A percentile compares a stretch with the other conserved stretches of the same genome.
phyloP scores from a whole-genome alignment of 1,140 invertebrate species.

The Nasonia giraulti region DNA sequence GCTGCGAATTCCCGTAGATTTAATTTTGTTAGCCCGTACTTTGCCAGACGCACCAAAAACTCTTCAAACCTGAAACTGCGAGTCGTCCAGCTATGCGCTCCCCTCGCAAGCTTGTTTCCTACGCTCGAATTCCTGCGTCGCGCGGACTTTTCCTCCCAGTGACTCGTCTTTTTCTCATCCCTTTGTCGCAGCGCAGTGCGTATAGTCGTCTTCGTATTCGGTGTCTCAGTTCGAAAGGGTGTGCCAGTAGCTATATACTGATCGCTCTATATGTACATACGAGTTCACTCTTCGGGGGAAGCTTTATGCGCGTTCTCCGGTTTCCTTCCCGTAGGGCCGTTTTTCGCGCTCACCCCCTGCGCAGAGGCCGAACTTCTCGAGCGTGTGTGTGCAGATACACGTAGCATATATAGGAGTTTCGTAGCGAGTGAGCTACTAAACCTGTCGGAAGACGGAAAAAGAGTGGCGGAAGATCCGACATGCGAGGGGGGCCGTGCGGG shows the following conservation, averaged over 20 bases:
- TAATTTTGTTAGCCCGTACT: no score
- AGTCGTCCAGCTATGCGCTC: no score
- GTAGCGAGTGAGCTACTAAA: background rate
- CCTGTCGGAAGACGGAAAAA: background rate
- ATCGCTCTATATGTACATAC: background rate
- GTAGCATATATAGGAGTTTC: background rate
- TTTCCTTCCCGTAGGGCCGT: conserved; percentile 10
- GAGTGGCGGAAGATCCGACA: background rate
- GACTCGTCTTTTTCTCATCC: background rate
- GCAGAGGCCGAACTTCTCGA: background rate
- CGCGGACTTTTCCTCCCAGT: background rate
- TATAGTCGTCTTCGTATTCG: no score
- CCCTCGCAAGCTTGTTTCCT: background rate
- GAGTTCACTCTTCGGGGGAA: background rate
- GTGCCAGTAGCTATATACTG: background rate
- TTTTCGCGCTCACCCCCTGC: background rate
- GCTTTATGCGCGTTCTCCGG: conserved; percentile 27
- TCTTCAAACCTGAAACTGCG: no score
- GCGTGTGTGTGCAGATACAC: no score
- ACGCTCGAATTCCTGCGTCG: background rate
- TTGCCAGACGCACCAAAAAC: no score
- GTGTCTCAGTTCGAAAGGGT: background rate
- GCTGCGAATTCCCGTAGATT: no score
- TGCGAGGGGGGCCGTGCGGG: background rate
- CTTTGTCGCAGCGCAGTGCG: background rate